These are phyloP conservation scores for Ormyrus pomaceus DNA, from an alignment of 2,888 invertebrate genomes.

Conservation along the genomic window DNA sequence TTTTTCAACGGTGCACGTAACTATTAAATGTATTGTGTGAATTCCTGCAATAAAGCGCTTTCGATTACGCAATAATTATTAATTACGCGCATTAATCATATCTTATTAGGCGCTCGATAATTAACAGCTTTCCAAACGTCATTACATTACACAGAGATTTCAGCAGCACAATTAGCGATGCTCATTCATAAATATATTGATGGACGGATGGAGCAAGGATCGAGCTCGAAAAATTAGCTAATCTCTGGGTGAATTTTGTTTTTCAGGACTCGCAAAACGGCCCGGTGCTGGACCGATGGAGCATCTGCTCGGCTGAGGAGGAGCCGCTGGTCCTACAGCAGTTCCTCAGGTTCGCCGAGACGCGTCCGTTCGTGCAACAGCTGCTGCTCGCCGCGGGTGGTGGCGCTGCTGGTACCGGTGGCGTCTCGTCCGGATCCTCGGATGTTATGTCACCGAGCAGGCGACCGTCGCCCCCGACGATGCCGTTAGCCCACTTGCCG, in stretches of 20 bases:
- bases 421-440: conserved; percentile 21
- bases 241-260: conserved; percentile 66
- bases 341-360: conserved; percentile 93
- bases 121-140: neutral
- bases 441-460: conserved; percentile 84
- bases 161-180: neutral
- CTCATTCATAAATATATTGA: neutral
- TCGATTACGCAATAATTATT: conserved; percentile 10
- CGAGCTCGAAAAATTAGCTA: neutral
- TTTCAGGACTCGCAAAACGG: conserved; percentile 89
- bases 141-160: neutral
- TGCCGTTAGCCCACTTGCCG: conserved; percentile 74
- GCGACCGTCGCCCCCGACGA: conserved; percentile 81
- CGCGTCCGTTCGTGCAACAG: conserved; percentile 87
- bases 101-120: neutral
- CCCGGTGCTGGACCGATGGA: conserved; percentile 90
- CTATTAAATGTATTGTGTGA: conserved; percentile 13
- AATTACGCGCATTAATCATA: neutral
- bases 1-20: conserved; percentile 5
- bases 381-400: conserved; percentile 79
- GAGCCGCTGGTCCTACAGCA: conserved; percentile 94
- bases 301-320: conserved; percentile 89
- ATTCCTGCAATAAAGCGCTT: neutral
- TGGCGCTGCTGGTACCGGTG: conserved; percentile 63
- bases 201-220: too few relatives aligned